Percentiles rank a stretch among this genome's conserved stretches.
These are phyloP conservation scores for Pterocles orientalis DNA, from an alignment of 2,113 vertebrate genomes.

Conservation along the genomic window DNA sequence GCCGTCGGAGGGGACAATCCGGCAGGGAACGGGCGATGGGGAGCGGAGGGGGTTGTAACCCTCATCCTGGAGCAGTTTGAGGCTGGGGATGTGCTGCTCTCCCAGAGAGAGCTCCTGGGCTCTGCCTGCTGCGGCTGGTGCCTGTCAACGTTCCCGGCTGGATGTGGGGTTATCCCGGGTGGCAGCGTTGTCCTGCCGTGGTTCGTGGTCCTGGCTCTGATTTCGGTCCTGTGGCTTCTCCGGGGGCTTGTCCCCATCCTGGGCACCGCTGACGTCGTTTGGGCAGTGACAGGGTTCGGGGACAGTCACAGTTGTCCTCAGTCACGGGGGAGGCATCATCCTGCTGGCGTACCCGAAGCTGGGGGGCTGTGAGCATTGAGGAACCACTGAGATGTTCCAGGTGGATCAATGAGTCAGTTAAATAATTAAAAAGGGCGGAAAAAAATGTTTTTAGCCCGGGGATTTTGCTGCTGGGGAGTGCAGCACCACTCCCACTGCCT, in stretches of 20 bases:
- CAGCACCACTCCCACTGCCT: neutral
- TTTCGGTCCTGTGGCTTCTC: neutral
- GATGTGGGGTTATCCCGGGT: neutral
- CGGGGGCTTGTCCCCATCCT: neutral
- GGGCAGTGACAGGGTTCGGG: neutral
- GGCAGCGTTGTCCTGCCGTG: accelerated
- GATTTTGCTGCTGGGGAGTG: neutral
- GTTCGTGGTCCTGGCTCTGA: neutral
- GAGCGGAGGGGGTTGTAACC: neutral
- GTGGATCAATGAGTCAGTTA: neutral
- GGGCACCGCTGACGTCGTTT: accelerated
- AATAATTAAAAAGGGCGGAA: neutral
- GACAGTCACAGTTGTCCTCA: too few species aligned
- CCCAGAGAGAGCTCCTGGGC: neutral
- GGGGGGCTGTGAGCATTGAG: accelerated
- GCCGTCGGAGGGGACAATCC: neutral
- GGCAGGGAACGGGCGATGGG: neutral
- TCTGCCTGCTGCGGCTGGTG: neutral
- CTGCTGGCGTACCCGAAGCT: accelerated
- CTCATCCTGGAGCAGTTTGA: neutral
- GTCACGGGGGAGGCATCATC: accelerated
- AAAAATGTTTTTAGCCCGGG: neutral
- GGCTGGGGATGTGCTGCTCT: neutral
- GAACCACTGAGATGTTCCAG: neutral
- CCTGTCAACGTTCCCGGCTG: neutral